Conservation (phyloP, 2,797 vertebrate genomes). For the Fundulus diaphanus region DNA sequence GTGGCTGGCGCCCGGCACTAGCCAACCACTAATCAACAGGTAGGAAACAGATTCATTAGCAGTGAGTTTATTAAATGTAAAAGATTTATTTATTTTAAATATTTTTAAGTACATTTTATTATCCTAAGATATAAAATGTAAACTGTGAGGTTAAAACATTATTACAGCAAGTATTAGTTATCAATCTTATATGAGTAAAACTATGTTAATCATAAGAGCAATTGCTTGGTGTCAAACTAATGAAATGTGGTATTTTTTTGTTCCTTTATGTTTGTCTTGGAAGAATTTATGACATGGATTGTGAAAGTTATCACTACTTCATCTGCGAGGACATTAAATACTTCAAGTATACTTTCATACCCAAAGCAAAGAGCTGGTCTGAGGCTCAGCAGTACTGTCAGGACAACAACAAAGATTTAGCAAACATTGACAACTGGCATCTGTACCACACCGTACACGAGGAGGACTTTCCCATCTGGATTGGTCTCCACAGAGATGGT, state of each 20-base stretch:
- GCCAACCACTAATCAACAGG: not conserved
- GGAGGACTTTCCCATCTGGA: constrained; percentile 48
- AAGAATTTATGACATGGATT: not conserved
- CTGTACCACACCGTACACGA: rapidly evolving
- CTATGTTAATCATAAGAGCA: too few relatives aligned
- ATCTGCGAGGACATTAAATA: not conserved
- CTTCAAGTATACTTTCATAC: rapidly evolving
- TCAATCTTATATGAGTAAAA: too few relatives aligned
- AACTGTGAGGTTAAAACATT: not conserved
- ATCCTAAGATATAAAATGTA: too few relatives aligned
- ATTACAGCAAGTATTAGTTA: not conserved
- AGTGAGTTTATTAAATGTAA: not conserved
- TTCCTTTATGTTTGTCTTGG: constrained; percentile 2
- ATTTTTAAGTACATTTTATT: too few relatives aligned
- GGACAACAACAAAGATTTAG: rapidly evolving
- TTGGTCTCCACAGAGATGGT: constrained; percentile 48
- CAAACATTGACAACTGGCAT: rapidly evolving
- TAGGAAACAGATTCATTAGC: not conserved
- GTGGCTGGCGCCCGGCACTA: not conserved
- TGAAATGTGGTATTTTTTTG: too few relatives aligned
- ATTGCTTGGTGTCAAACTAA: too few relatives aligned
- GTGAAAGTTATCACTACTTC: not conserved
- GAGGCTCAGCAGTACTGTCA: constrained; percentile 33
- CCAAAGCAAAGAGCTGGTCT: not conserved
- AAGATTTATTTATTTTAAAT: not conserved